Percentiles rank a stretch among this genome's conserved stretches.
phyloP scores from a whole-genome alignment of 2,888 invertebrate genomes.

The Microchrysa polita region DNA sequence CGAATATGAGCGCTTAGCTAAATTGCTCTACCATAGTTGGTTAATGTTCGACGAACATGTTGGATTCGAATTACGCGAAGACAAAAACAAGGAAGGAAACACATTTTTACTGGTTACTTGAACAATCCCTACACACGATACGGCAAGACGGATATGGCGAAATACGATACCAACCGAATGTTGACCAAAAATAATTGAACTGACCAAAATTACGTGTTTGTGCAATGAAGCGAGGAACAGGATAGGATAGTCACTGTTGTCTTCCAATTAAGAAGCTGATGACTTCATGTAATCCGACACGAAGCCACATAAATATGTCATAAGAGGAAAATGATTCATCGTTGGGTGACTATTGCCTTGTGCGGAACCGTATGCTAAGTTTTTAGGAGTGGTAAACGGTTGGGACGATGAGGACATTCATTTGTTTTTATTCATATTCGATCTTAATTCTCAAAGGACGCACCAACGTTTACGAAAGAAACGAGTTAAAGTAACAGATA shows the following conservation, averaged over 20 bases:
- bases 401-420: no score
- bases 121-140: background rate
- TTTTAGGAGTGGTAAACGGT: no score
- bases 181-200: constrained; percentile 14
- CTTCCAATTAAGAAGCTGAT: background rate
- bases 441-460: no score
- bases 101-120: background rate
- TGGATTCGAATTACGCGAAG: constrained; percentile 2
- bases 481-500: no score
- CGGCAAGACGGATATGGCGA: background rate
- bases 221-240: background rate
- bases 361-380: no score
- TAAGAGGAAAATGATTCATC: background rate
- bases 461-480: no score
- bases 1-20: background rate
- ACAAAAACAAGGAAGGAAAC: constrained; percentile 9
- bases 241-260: background rate
- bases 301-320: background rate
- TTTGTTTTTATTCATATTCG: no score
- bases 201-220: constrained; percentile 9
- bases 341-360: no score
- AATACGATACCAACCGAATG: constrained; percentile 8
- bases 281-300: background rate
- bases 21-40: background rate
- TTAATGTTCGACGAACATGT: background rate